Conservation (phyloP, 2,888 invertebrate genomes). For the Seladonia tumulorum region DNA sequence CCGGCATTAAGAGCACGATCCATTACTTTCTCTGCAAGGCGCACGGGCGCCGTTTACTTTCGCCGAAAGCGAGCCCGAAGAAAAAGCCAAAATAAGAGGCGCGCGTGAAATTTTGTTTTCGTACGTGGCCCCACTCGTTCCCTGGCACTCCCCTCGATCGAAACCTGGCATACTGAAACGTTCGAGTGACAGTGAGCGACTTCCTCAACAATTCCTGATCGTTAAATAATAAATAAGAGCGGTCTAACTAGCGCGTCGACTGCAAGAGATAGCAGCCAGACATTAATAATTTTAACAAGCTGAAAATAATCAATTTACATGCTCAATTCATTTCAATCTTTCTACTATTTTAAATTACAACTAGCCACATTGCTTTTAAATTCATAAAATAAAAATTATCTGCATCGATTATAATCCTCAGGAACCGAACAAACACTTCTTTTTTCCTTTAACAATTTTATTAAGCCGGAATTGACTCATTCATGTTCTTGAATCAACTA, state of each 20-base stretch:
- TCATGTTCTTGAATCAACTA: too few species aligned
- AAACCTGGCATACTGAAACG: not conserved
- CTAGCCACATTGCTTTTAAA: too few species aligned
- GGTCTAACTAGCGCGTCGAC: too few species aligned
- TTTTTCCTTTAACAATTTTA: too few species aligned
- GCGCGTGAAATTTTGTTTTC: constrained; percentile 62
- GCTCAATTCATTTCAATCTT: too few species aligned
- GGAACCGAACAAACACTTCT: too few species aligned
- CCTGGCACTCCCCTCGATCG: not conserved
- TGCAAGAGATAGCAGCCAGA: too few species aligned
- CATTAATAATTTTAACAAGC: not conserved
- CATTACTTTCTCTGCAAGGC: constrained; percentile 69
- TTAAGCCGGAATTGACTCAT: too few species aligned
- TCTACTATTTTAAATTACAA: too few species aligned
- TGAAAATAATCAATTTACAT: not conserved
- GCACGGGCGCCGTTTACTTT: constrained; percentile 66
- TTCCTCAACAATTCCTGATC: not conserved
- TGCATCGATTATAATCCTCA: too few species aligned
- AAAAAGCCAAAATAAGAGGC: constrained; percentile 54
- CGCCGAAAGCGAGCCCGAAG: constrained; percentile 65
- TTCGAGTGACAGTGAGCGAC: not conserved
- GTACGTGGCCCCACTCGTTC: constrained; percentile 10
- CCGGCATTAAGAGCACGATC: constrained; percentile 59
- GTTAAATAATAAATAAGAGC: too few species aligned
- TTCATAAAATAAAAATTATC: too few species aligned